Base-by-base conservation (phyloP, 2,888 invertebrate species). In the Plagodis pulveraria region DNA sequence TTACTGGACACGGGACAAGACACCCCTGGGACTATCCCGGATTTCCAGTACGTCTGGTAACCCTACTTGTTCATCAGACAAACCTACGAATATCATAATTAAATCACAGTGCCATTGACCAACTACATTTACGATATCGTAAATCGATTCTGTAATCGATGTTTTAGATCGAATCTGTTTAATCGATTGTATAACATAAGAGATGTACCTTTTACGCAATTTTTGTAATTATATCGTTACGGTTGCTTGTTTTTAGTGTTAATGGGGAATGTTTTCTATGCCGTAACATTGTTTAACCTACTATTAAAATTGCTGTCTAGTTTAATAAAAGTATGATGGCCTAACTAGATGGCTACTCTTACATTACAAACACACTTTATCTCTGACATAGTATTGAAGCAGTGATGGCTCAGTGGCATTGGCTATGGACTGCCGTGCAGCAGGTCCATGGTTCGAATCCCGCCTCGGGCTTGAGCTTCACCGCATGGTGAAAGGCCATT, bases 221-320 rank as follows among this genome's bases (percentile, higher is more conserved):
- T 52, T 44, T 52, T 54, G 49, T 50, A 63, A 58, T 65, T 58
- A 66, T 61, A 53, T 58, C 52, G 63, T 60, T 56, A 56, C 66
- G 60, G 60, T 49, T 50, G 34, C 44, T 56, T 51, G 41, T 56
- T 60, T 56, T 60, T 56, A 36, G 51, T 51, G 54, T 58, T 58
- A 58, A 54, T 50, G 54, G 54, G 55, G 47, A 49, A 51, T 59
- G 43, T 50, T 46, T 45, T 45, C 40, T 55, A 36, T 56, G 55
- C 47, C 51, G 59, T 56, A 56, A 60, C 56, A 48, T 51, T 48
- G 49, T 41, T 47, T 50, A 50, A 42, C 44, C 7, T 53, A 58
- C 22, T 36, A 49, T 40, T 47, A 6, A 52, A 51, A 57, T 51
- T 57, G 42, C 38, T 46, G 45, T 35, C 35, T 50, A 12, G n/a